A percentile compares a stretch with the other conserved stretches of the same genome.
phyloP scores from a whole-genome alignment of 2,888 invertebrate genomes.

The Tortrix viridana region DNA sequence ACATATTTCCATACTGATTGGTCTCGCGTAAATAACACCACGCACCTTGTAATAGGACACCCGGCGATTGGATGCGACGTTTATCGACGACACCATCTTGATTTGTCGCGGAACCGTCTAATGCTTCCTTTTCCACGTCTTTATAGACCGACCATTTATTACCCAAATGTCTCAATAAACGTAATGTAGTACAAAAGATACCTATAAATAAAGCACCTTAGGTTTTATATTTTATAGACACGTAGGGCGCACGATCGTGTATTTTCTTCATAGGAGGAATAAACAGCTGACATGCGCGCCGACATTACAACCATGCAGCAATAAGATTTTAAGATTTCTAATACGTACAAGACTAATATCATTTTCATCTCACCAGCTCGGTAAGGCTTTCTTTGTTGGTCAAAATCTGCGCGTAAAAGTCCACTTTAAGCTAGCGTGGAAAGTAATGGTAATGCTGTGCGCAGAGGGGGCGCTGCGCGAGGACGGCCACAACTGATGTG shows the following conservation, averaged over 20 bases:
- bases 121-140: slow-evolving; percentile 57
- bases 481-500: too few relatives aligned
- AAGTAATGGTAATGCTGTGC: too few relatives aligned
- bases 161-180: slow-evolving; percentile 65
- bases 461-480: too few relatives aligned
- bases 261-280: not conserved
- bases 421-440: too few relatives aligned
- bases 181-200: slow-evolving; percentile 48
- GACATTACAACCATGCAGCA: not conserved
- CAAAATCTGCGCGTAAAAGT: too few relatives aligned
- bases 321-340: not conserved
- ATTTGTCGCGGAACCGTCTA: slow-evolving; percentile 66
- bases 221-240: slow-evolving; percentile 21
- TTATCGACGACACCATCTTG: slow-evolving; percentile 72
- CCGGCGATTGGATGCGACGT: slow-evolving; percentile 65
- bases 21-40: slow-evolving; percentile 70
- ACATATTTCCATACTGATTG: slow-evolving; percentile 82
- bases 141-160: slow-evolving; percentile 60
- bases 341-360: not conserved
- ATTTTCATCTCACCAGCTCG: too few relatives aligned
- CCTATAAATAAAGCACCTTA: slow-evolving; percentile 25
- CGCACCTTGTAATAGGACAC: slow-evolving; percentile 69
- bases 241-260: slow-evolving; percentile 3
- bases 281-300: not conserved
- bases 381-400: too few relatives aligned